phyloP scores from a whole-genome alignment of 2,888 invertebrate species.

The Eupithecia dodoneata region DNA sequence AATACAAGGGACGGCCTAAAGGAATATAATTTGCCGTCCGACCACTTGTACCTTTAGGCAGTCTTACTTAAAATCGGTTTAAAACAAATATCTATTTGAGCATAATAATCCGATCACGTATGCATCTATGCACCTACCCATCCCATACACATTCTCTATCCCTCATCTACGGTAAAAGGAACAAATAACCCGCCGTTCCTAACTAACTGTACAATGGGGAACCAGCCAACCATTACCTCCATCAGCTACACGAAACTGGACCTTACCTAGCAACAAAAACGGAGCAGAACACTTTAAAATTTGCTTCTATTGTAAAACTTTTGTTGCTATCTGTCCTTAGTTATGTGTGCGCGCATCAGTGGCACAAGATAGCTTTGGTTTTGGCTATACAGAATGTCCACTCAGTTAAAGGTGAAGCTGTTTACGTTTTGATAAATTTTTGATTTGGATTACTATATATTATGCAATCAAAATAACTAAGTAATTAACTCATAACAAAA shows the following conservation, averaged over 20 bases:
- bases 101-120: neutral
- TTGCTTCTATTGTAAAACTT: slow-evolving; percentile 40
- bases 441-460: no score
- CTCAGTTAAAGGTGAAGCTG: neutral
- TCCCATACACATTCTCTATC: neutral
- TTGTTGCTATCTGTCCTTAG: slow-evolving; percentile 56
- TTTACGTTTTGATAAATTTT: neutral
- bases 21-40: no score
- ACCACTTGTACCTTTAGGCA: no score
- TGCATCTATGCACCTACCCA: neutral
- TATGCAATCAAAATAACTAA: no score
- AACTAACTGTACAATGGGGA: slow-evolving; percentile 23
- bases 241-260: slow-evolving; percentile 14
- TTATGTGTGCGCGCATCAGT: slow-evolving; percentile 46
- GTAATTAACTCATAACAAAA: no score
- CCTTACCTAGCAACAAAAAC: slow-evolving; percentile 12
- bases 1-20: neutral
- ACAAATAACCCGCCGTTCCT: slow-evolving; percentile 5
- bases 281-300: neutral
- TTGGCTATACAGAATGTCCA: neutral
- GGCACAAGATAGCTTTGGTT: neutral
- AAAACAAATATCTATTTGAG: neutral
- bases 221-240: slow-evolving; percentile 10
- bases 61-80: no score
- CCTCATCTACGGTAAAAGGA: neutral